phyloP scores from a whole-genome alignment of 1,140 invertebrate genomes.

The Drosophila serrata region DNA sequence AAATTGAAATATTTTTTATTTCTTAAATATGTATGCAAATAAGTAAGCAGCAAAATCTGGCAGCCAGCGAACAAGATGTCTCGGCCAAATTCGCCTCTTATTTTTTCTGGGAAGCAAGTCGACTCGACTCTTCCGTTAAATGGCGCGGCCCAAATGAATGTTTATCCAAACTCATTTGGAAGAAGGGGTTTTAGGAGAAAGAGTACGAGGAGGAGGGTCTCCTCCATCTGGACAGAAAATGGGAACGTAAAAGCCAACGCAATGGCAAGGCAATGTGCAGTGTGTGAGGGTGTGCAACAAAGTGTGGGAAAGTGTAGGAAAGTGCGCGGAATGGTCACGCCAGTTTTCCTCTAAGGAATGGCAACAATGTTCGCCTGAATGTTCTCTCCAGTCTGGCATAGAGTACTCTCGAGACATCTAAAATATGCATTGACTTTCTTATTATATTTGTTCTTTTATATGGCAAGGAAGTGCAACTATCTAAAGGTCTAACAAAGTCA shows the following conservation, averaged over 20 bases:
- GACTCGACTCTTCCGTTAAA: constrained; percentile 25
- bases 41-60: constrained; percentile 29
- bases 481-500: neutral
- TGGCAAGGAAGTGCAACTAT: neutral
- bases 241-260: constrained; percentile 11
- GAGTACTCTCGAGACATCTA: neutral
- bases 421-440: constrained; percentile 27
- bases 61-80: constrained; percentile 33
- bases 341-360: constrained; percentile 24
- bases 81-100: constrained; percentile 16
- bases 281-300: constrained; percentile 25
- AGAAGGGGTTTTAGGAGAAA: neutral
- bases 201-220: neutral
- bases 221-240: constrained; percentile 16
- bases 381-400: constrained; percentile 5
- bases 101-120: constrained; percentile 39
- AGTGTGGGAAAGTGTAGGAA: constrained; percentile 22
- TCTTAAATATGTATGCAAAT: constrained; percentile 57
- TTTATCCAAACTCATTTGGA: constrained; percentile 16
- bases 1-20: constrained; percentile 71
- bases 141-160: constrained; percentile 45
- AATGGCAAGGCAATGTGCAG: constrained; percentile 21
- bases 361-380: constrained; percentile 20
- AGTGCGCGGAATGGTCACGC: constrained; percentile 39
- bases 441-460: constrained; percentile 5